Base-by-base conservation (phyloP, 2,888 invertebrate species). In the Meteorus colon region DNA sequence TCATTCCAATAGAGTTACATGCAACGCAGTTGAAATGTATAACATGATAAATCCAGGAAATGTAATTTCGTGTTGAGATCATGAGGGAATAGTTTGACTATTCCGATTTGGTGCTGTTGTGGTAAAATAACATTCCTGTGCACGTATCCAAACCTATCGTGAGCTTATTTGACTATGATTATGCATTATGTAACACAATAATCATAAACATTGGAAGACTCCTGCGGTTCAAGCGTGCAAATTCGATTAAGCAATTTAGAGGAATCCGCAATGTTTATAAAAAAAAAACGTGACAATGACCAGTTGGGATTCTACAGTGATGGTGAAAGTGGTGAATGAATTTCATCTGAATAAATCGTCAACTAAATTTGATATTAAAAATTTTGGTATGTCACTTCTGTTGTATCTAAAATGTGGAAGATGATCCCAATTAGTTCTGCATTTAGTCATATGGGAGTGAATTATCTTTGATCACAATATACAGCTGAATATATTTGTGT, bases 31-130 rank as follows among this genome's bases (percentile, higher is more conserved):
- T n/a, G 31, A 60, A 71, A 68, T 31, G 37, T 55, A 63, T 68
- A 45, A 63, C 48, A 27, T 70, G 69, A 75, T 65, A 65, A 75
- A 70, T 70, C 65, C 65, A 37, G 70, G 19, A 29, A 24, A 71
- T 59, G 65, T 75, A 75, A 75, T 75, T 75, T 70, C 37, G n/a
- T 48, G 16, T 60, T 27, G 34, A 63, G 70, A 51, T 70, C 75
- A 67, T 67, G 10, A 24, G 75, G 75, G 75, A 67, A 72, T 75
- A 27, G 63, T 72, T 62, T 37, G 60, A 24, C 62, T 31, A 62
- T 72, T 72, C 37, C 60, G 24, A 12, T 3, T 41, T 19, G 24
- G 24, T 37, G 14, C 19, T 27, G 14, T 16, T 45, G 45, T 67
- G 41, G 14, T 37, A 1, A 24, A 31, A 12, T 66, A 12, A 37